These are phyloP conservation scores for Notothenia coriiceps DNA, from an alignment of 2,113 vertebrate genomes.

Conservation along the genomic window DNA sequence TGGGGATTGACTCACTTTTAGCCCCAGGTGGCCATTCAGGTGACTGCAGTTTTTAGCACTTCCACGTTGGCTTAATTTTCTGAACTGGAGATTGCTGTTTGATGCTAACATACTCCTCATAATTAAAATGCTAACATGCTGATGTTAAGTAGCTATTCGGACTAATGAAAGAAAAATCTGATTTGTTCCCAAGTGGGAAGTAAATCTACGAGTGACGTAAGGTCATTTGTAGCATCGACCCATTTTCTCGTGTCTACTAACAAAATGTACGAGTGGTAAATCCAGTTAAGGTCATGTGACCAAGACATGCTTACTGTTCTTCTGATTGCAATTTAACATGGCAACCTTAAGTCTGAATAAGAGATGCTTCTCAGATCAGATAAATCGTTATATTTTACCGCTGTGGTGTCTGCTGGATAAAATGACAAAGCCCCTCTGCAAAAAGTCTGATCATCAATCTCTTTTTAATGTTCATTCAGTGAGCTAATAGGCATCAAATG, in stretches of 20 bases:
- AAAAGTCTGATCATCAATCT: not conserved
- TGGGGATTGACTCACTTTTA: too few species aligned
- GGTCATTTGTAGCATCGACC: not conserved
- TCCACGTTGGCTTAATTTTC: too few species aligned
- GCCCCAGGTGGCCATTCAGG: too few species aligned
- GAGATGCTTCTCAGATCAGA: not conserved
- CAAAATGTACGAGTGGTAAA: too few species aligned
- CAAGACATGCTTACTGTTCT: too few species aligned
- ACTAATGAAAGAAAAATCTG: not conserved
- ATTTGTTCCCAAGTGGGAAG: too few species aligned
- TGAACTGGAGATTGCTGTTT: too few species aligned
- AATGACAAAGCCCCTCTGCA: not conserved
- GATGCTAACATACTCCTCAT: too few species aligned
- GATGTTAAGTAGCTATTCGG: not conserved
- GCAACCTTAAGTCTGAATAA: not conserved
- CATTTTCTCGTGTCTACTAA: not conserved
- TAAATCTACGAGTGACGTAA: not conserved
- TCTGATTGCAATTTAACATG: not conserved
- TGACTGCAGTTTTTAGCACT: too few species aligned
- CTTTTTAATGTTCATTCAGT: not conserved
- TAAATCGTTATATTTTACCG: not conserved
- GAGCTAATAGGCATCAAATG: not conserved
- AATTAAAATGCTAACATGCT: not conserved
- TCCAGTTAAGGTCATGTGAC: too few species aligned
- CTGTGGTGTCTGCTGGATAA: not conserved